phyloP scores from a whole-genome alignment of 2,113 vertebrate genomes.

The Rostratula benghalensis region DNA sequence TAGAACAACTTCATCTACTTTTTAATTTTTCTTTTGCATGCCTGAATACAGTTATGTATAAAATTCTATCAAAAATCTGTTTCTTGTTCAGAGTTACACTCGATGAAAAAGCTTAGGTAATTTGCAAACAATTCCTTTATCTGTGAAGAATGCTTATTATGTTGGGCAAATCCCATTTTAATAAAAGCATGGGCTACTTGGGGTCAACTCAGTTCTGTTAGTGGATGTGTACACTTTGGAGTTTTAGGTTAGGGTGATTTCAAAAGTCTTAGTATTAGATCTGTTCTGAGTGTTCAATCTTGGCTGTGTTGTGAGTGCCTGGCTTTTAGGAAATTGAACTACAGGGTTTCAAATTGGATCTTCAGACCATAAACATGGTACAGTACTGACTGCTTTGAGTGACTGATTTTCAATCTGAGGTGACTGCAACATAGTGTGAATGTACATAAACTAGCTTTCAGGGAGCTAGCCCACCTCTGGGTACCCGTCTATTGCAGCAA shows the following conservation, averaged over 20 bases:
- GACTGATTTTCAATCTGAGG: neutral
- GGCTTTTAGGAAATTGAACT: neutral
- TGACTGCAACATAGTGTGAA: neutral
- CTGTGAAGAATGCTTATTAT: neutral
- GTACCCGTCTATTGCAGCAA: neutral
- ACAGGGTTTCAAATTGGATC: neutral
- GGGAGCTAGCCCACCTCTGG: neutral
- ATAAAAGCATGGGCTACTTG: accelerated
- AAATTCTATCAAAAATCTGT: neutral
- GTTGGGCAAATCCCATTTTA: neutral
- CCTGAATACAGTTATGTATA: neutral
- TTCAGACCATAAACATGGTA: neutral
- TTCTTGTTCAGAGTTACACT: neutral
- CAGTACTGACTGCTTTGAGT: neutral
- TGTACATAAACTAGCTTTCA: neutral
- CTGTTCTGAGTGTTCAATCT: neutral
- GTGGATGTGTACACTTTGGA: neutral
- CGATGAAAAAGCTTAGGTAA: accelerated
- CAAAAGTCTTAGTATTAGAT: neutral
- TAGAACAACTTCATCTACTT: accelerated
- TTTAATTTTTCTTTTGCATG: neutral
- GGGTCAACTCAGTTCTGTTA: neutral
- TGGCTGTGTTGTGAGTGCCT: neutral
- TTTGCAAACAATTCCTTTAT: neutral
- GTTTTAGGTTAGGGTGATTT: neutral